Conservation (phyloP, 2,888 invertebrate genomes). For the Clitarchus hookeri region DNA sequence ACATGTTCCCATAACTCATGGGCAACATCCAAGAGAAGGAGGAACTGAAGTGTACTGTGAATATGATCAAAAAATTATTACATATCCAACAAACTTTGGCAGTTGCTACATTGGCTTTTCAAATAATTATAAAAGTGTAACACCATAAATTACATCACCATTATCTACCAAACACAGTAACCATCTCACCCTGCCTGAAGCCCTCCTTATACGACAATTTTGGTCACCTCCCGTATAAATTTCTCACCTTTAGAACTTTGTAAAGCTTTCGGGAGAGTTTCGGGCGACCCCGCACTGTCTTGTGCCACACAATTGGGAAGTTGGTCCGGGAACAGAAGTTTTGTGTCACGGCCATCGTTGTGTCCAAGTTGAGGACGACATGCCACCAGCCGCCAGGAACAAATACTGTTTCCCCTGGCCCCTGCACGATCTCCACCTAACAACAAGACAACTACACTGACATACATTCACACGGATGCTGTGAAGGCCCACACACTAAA, state of each 20-base stretch:
- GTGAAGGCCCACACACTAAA: background rate
- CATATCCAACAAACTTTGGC: no score
- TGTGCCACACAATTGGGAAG: constrained; percentile 98
- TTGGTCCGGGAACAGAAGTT: constrained; percentile 96
- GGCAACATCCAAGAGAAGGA: no score
- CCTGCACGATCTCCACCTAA: constrained; percentile 89
- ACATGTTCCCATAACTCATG: no score
- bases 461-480: background rate
- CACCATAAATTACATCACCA: no score
- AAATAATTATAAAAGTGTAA: no score
- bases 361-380: constrained; percentile 95
- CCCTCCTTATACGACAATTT: no score
- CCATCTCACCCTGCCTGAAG: no score
- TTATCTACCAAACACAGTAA: no score
- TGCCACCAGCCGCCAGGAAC: constrained; percentile 99
- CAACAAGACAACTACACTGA: constrained; percentile 44
- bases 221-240: background rate
- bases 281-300: constrained; percentile 93
- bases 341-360: constrained; percentile 96
- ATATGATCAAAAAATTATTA: no score
- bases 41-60: no score
- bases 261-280: constrained; percentile 95
- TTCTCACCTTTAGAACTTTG: constrained; percentile 55
- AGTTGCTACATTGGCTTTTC: no score
- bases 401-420: constrained; percentile 96